Conservation (phyloP, 2,888 invertebrate genomes). For the Ophion ventricosus region DNA sequence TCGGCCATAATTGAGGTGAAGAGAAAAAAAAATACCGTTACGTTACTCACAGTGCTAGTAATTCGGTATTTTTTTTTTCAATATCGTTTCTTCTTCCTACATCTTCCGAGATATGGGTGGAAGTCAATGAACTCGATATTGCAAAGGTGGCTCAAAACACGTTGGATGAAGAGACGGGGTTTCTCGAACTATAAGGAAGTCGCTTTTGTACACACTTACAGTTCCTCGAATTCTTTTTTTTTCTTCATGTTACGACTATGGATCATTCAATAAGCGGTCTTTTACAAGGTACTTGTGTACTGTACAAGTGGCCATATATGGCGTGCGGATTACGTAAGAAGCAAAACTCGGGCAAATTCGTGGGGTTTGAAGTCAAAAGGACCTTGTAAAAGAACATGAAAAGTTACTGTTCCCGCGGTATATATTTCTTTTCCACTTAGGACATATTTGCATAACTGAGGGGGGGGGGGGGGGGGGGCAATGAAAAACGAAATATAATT, state of each 20-base stretch:
- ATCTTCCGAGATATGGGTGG: slow-evolving; percentile 1
- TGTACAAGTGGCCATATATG: slow-evolving; percentile 7
- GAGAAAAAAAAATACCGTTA: not conserved
- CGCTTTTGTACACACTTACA: slow-evolving; percentile 32
- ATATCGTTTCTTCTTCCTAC: slow-evolving; percentile 14
- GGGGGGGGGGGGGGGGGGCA: no score
- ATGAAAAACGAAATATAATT: no score
- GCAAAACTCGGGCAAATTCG: slow-evolving; percentile 9
- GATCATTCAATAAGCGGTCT: slow-evolving; percentile 35
- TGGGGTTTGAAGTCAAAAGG: not conserved
- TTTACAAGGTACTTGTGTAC: slow-evolving; percentile 5
- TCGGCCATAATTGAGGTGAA: not conserved
- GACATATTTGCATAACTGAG: no score
- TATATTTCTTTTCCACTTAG: no score
- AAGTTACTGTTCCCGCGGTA: not conserved
- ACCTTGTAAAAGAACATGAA: slow-evolving; percentile 10
- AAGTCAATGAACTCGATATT: slow-evolving; percentile 62
- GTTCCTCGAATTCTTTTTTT: slow-evolving; percentile 31
- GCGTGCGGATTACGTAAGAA: slow-evolving; percentile 43
- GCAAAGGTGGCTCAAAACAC: slow-evolving; percentile 55
- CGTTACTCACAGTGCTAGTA: not conserved
- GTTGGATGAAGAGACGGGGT: not conserved
- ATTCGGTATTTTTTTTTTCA: slow-evolving; percentile 26
- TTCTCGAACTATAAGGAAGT: slow-evolving; percentile 44
- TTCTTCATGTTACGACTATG: slow-evolving; percentile 12